phyloP scores from a whole-genome alignment of 1,140 invertebrate genomes.

The Chlorops oryzae region DNA sequence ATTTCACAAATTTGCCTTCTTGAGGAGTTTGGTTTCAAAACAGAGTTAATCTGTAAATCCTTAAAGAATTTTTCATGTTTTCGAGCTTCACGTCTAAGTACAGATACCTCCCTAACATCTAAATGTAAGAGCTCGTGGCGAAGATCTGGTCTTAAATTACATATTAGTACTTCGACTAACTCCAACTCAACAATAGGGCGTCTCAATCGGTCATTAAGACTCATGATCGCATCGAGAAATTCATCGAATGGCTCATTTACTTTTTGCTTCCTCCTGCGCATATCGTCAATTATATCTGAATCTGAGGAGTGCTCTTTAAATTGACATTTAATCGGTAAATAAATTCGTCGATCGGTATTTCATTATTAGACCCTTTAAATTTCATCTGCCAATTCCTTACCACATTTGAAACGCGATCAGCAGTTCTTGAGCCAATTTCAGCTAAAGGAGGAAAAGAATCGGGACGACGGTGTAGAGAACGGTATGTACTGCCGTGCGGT shows the following conservation, averaged over 20 bases:
- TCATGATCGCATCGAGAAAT: neutral
- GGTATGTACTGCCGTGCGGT: too few species aligned
- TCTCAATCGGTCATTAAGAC: neutral
- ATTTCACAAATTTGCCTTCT: too few species aligned
- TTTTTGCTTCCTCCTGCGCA: neutral
- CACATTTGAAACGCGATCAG: too few species aligned
- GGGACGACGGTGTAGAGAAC: too few species aligned
- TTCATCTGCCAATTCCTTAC: too few species aligned
- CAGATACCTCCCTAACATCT: neutral
- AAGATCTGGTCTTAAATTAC: neutral
- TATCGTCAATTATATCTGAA: neutral
- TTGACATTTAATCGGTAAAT: neutral
- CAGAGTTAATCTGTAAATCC: too few species aligned
- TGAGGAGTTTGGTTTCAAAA: too few species aligned
- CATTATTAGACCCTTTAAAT: too few species aligned
- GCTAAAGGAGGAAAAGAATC: too few species aligned
- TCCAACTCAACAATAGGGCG: neutral
- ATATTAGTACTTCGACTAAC: neutral
- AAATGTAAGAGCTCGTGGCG: conserved; percentile 5
- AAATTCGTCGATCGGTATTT: neutral
- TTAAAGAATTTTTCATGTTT: conserved; percentile 6
- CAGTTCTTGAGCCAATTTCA: too few species aligned
- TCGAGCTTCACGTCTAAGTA: neutral
- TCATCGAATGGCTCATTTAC: neutral
- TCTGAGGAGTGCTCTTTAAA: neutral